Conservation (phyloP, 2,888 invertebrate genomes). For the Drosophila hamatofila region DNA sequence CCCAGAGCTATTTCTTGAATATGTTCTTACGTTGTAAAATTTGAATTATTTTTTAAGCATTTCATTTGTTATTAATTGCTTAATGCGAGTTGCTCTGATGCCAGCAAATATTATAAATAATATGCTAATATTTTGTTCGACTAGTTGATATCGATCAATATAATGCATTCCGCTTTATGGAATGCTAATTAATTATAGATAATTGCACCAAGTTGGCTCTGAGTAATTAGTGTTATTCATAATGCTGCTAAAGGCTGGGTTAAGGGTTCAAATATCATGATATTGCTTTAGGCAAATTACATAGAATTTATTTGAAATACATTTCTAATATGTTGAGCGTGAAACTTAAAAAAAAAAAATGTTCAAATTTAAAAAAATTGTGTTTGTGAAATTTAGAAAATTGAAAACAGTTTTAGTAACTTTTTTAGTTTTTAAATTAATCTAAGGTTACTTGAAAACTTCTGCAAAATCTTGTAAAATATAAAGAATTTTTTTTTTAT, state of each 20-base stretch:
- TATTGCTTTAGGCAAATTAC: not conserved
- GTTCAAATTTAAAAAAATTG: too few species aligned
- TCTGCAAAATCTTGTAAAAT: too few species aligned
- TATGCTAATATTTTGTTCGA: not conserved
- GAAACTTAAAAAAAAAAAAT: too few species aligned
- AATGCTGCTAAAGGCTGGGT: not conserved
- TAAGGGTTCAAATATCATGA: not conserved
- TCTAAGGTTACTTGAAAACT: too few species aligned
- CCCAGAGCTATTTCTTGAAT: constrained; percentile 24
- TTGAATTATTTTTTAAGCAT: constrained; percentile 29
- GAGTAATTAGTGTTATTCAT: not conserved
- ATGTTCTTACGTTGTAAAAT: constrained; percentile 30
- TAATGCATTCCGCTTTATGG: not conserved
- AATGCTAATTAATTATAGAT: not conserved
- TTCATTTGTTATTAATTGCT: constrained; percentile 56
- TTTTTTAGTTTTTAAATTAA: too few species aligned
- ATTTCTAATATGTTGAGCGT: not conserved
- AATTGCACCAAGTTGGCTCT: too few species aligned
- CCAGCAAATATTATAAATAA: not conserved
- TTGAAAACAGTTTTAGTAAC: too few species aligned
- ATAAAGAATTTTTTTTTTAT: too few species aligned
- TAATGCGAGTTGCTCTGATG: not conserved
- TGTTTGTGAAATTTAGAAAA: too few species aligned
- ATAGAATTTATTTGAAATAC: not conserved
- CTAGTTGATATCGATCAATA: not conserved